phyloP scores from a whole-genome alignment of 2,113 vertebrate genomes.

The Dryoscopus gambensis region DNA sequence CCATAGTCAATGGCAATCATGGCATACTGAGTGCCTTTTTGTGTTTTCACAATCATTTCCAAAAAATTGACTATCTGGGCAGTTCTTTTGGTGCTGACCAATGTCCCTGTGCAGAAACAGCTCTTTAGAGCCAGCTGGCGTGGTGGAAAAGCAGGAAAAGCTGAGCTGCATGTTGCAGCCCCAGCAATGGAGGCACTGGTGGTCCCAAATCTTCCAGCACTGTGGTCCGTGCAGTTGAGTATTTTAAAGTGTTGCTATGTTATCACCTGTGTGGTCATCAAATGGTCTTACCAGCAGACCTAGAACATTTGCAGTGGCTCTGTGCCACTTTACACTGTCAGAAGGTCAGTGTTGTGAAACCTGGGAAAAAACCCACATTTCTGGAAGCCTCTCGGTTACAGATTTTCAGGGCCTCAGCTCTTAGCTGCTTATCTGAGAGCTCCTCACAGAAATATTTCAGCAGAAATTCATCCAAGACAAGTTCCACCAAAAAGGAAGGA shows the following conservation, averaged over 20 bases:
- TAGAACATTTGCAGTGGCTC: neutral
- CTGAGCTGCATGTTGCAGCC: neutral
- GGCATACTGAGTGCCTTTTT: neutral
- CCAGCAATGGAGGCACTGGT: neutral
- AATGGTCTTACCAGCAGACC: neutral
- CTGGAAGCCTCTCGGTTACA: neutral
- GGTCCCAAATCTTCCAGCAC: neutral
- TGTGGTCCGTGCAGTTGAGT: neutral
- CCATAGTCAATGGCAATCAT: neutral
- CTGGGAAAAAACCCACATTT: neutral
- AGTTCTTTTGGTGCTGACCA: neutral
- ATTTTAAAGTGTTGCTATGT: neutral
- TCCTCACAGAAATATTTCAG: neutral
- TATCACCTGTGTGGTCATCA: neutral
- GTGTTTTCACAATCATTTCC: neutral
- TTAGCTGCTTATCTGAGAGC: neutral
- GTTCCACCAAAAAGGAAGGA: neutral
- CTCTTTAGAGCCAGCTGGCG: neutral
- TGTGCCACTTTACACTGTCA: neutral
- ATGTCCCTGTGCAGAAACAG: neutral
- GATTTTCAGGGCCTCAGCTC: neutral
- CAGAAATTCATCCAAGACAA: neutral
- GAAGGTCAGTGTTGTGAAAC: slow-evolving; percentile 21
- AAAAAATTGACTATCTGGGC: neutral
- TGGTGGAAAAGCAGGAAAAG: neutral